These are phyloP conservation scores for Oncorhynchus mykiss DNA, from an alignment of 2,113 vertebrate species.

Conservation along the genomic window DNA sequence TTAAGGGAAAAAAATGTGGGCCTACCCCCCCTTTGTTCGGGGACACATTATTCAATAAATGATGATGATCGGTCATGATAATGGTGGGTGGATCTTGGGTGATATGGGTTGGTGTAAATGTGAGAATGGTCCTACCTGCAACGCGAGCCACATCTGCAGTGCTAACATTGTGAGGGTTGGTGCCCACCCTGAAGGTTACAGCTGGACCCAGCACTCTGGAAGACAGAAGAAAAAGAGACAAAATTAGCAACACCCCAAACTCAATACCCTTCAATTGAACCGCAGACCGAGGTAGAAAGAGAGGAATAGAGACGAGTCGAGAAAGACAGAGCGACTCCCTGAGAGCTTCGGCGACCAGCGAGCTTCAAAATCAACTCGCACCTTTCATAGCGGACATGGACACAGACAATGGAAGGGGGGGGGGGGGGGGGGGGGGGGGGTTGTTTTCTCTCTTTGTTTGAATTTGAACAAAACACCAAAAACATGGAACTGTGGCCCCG, in stretches of 20 bases:
- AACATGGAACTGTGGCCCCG: slow-evolving; percentile 13
- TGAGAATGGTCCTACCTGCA: slow-evolving; percentile 78
- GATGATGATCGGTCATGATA: neutral
- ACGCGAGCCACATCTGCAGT: slow-evolving; percentile 77
- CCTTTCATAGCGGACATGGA: neutral
- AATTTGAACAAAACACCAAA: slow-evolving; percentile 32
- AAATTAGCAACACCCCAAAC: neutral
- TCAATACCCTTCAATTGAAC: neutral
- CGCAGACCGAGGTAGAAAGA: neutral
- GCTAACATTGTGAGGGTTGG: slow-evolving; percentile 79
- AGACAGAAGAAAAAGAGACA: slow-evolving; percentile 43
- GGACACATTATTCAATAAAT: too few species aligned
- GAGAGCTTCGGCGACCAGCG: too few species aligned
- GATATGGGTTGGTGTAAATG: neutral
- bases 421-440: neutral
- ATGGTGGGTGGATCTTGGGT: neutral
- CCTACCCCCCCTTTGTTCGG: too few species aligned
- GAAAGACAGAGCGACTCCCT: neutral
- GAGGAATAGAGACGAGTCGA: slow-evolving; percentile 21
- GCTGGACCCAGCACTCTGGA: slow-evolving; percentile 87
- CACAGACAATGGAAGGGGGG: neutral
- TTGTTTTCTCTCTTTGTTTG: slow-evolving; percentile 28
- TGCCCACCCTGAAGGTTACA: slow-evolving; percentile 84
- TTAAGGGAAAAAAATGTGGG: too few species aligned
- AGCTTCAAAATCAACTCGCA: neutral